A percentile compares a stretch with the other conserved stretches of the same genome.
These are phyloP conservation scores for Caenorhabditis tropicalis DNA, from an alignment of 1,140 invertebrate species.

Conservation along the genomic window DNA sequence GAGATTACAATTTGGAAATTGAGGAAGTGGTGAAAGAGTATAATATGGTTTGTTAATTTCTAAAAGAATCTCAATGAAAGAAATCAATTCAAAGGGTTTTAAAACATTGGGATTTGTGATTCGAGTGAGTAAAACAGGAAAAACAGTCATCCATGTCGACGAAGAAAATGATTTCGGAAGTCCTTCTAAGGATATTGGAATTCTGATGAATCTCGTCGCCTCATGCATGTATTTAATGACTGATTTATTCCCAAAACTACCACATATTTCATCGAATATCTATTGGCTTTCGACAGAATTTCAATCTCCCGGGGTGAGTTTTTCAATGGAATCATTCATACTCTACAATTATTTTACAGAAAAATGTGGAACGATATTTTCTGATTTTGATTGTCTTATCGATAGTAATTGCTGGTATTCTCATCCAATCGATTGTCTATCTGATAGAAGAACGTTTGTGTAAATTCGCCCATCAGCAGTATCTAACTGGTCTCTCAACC, in stretches of 20 bases:
- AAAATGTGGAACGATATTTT: not conserved
- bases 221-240: not conserved
- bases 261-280: not conserved
- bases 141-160: not conserved
- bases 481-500: constrained; percentile 49
- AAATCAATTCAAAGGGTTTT: not conserved
- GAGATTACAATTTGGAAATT: not conserved
- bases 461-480: constrained; percentile 55
- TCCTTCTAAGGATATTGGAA: not conserved
- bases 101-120: not conserved
- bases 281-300: too few species aligned
- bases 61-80: not conserved
- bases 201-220: not conserved
- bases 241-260: not conserved
- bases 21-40: not conserved
- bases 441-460: constrained; percentile 52
- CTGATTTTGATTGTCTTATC: not conserved
- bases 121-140: not conserved
- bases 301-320: too few species aligned
- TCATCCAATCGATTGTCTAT: constrained; percentile 11
- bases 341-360: too few species aligned
- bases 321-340: too few species aligned
- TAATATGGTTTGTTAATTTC: not conserved
- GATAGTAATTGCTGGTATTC: constrained; percentile 52
- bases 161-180: not conserved